Evolutionary conservation across 2,113 vertebrate genomes (phyloP), one percentile per base, ranked within the genome.

Genomic region (Podocnemis expansa): DNA sequence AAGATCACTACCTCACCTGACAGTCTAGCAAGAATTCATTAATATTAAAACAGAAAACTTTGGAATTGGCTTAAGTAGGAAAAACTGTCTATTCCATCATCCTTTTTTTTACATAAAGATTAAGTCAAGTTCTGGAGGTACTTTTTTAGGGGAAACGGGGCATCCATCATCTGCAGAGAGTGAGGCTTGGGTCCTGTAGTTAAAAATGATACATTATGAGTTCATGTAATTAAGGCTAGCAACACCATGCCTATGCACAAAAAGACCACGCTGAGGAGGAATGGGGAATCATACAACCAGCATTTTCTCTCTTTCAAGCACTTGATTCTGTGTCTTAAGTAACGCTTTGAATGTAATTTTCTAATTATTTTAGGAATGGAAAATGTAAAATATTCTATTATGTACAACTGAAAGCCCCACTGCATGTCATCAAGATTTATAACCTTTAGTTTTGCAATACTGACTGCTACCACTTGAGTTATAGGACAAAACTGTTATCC

Each of bases 281-380:
- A 63, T n/a, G 34, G 60, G 60, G 6, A 63, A 63, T 6, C 60
- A 34, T 63, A 34, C 14, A 63, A 63, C 81, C 38, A 76, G 47
- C 49, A 49, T n/a, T 79, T 58, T n/a, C 7, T 1, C 0, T 78
- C 51, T 45, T 47, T 14, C 12, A 0, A 9, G 83, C 16, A 4
- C 63, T 19, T 5, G 2, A 56, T 17, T 5, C 56, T 60, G 51
- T 1, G 60, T 76, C 1, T n/a, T n/a, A 16, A 73, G 83, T 82
- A 80, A 80, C 22, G 3, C 63, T 70, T 70, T n/a, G 21, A 70
- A 70, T 31, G 9, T 38, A 70, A 70, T 70, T 70, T n/a, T 70
- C 2, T 9, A 38, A 38, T 38, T 70, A 70, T n/a, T 70, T 70
- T n/a, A 22, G 16, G 63, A 70, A 70, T n/a, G n/a, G n/a, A 38